These are phyloP conservation scores for Caenorhabditis remanei DNA, from an alignment of 1,140 invertebrate species.

Conservation along the genomic window DNA sequence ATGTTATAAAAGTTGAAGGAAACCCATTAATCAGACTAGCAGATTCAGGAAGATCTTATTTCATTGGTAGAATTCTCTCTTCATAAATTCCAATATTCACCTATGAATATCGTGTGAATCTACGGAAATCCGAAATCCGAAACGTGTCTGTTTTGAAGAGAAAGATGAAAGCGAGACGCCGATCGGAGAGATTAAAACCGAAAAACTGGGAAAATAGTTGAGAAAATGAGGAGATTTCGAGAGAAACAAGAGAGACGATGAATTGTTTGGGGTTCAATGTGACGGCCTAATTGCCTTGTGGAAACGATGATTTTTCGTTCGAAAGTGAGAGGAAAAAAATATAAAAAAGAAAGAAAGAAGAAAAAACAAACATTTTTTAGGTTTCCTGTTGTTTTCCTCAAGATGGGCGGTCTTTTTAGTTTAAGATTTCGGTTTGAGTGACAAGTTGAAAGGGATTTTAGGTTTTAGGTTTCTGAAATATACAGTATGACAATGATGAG, in stretches of 20 bases:
- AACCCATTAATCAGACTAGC: not conserved
- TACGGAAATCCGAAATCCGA: constrained; percentile 31
- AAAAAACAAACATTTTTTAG: constrained; percentile 7
- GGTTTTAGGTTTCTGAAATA: too few species aligned
- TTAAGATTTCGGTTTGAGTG: not conserved
- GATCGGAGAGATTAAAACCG: constrained; percentile 37
- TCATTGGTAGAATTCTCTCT: constrained; percentile 8
- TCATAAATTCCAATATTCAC: constrained; percentile 7
- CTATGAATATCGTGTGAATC: constrained; percentile 47
- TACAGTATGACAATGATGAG: too few species aligned
- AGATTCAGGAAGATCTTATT: not conserved
- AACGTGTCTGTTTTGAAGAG: not conserved
- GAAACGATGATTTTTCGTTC: constrained; percentile 30
- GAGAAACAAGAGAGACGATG: not conserved
- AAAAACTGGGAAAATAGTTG: not conserved
- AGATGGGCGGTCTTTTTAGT: not conserved
- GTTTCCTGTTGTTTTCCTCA: constrained; percentile 31
- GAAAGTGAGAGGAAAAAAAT: not conserved
- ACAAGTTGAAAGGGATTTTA: too few species aligned
- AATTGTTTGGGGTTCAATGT: constrained; percentile 45
- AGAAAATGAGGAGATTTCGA: not conserved
- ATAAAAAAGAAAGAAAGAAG: not conserved
- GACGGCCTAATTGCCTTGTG: constrained; percentile 52
- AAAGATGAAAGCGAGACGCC: constrained; percentile 22
- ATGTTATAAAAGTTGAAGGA: not conserved